These are phyloP conservation scores for Coccyzus lansbergi DNA, from an alignment of 2,797 vertebrate genomes.

Conservation along the genomic window DNA sequence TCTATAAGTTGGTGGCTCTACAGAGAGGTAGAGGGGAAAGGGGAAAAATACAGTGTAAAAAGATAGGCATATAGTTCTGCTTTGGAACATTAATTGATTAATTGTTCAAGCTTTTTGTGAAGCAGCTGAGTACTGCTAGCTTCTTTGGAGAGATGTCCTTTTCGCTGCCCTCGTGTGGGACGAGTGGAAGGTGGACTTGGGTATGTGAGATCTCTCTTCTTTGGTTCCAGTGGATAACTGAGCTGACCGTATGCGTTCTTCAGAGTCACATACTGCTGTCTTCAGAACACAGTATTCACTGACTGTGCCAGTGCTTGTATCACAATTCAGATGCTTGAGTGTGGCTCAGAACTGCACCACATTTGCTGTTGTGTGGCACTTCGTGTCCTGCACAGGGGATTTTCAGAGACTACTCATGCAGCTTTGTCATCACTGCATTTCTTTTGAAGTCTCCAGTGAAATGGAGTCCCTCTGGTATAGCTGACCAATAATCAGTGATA, in stretches of 20 bases:
- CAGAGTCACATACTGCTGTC: fast-evolving
- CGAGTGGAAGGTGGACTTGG: neutral
- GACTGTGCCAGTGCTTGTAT: neutral
- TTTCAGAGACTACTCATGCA: neutral
- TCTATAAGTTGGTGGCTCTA: neutral
- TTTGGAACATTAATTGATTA: neutral
- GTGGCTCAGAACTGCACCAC: neutral
- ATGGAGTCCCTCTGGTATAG: neutral
- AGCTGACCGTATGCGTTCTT: neutral
- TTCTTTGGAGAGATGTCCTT: neutral
- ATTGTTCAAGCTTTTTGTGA: neutral
- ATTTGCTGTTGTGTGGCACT: neutral
- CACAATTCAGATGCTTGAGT: neutral
- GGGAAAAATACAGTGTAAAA: neutral
- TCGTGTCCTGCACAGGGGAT: fast-evolving
- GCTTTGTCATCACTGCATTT: neutral
- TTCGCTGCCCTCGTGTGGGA: neutral
- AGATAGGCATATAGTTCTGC: neutral
- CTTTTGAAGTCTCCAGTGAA: neutral
- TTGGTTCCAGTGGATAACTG: fast-evolving
- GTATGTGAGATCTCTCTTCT: neutral
- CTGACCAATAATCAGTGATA: neutral
- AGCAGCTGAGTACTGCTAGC: neutral
- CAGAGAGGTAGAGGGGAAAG: neutral
- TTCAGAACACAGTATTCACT: neutral